Evolutionary conservation across 30 jellyfish, hydroid and myxozoan genomes (phyloP), one percentile per base, ranked within the genome.

Genomic region (Nemopilema nomurai): DNA sequence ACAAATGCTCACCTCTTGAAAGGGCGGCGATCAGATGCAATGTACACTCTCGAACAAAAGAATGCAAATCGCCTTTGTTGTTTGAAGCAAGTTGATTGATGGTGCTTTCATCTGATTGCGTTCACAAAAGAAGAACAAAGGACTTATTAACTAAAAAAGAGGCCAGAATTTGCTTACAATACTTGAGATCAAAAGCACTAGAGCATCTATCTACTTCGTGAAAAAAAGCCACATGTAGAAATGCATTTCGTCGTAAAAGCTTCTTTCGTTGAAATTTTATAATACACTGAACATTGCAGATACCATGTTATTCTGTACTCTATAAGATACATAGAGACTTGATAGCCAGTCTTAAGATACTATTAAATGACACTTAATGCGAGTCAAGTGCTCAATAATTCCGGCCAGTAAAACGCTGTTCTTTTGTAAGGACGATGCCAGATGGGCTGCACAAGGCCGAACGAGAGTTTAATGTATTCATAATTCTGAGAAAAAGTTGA

Each of bases 391-490:
- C 57, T 41, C 17, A 6, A 33, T 49, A 21, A 71, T 26, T 29
- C 76, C 18, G 50, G 67, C 93, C 93, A 84, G 74, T 84, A 76
- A 74, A 72, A 41, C 33, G 26, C 18, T 30, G 23, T 25, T 41
- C 49, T 26, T 33, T 79, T 33, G 67, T 67, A 28, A 32, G 70
- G 67, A 26, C 28, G 52, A 0, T 19, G 49, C 93, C 93, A 84
- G 93, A 86, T 84, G 93, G 72, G 73, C 22, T 62, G 75, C 93
- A 84, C 87, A 73, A 84, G 93, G 93, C 93, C 74, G 84, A 72
- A 76, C 73, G 78, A 84, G 93, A 66, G 93, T 67, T 74, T 84
- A 84, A 84, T 84, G 77, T 73, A 84, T 84, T 74, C 83, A 84
- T 84, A 57, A 22, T 13, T 49, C 71, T 63, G 71, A 84, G 76